Percentiles rank a stretch among this genome's conserved stretches.
Evolutionary conservation across 1,140 invertebrate genomes (phyloP).

Genomic region (Pygmarrhopalites habei): DNA sequence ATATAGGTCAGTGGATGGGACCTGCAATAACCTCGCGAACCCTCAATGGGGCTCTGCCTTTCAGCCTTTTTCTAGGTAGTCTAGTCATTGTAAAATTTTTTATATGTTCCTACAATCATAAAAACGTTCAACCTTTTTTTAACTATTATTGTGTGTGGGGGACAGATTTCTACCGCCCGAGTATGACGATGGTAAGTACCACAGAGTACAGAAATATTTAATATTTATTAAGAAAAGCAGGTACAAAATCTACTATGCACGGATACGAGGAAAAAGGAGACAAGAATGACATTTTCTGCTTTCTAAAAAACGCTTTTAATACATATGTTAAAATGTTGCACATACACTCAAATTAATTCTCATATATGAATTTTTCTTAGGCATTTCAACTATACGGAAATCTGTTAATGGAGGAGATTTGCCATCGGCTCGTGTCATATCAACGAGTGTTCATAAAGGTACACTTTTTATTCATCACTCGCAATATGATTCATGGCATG

Average conservation of each 20-base stretch:
- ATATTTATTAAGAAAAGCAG: too few species aligned
- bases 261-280: too few species aligned
- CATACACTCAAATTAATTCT: not conserved
- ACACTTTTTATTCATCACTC: too few species aligned
- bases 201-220: too few species aligned
- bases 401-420: slow-evolving; percentile 38
- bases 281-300: too few species aligned
- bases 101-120: too few species aligned
- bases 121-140: too few species aligned
- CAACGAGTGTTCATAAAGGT: slow-evolving; percentile 42
- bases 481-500: too few species aligned
- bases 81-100: too few species aligned
- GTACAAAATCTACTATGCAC: too few species aligned
- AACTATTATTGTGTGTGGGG: too few species aligned
- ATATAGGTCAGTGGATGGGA: slow-evolving; percentile 71
- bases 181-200: slow-evolving; percentile 66
- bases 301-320: too few species aligned
- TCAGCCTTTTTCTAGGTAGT: slow-evolving; percentile 66
- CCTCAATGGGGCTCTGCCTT: slow-evolving; percentile 66
- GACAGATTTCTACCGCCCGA: slow-evolving; percentile 70
- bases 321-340: not conserved
- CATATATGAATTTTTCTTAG: slow-evolving; percentile 11
- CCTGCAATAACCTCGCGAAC: slow-evolving; percentile 72
- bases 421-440: slow-evolving; percentile 42
- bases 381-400: slow-evolving; percentile 35